A percentile compares a stretch with the other conserved stretches of the same genome.
Evolutionary conservation across 2,113 vertebrate genomes (phyloP).

Genomic region (Fulica atra): DNA sequence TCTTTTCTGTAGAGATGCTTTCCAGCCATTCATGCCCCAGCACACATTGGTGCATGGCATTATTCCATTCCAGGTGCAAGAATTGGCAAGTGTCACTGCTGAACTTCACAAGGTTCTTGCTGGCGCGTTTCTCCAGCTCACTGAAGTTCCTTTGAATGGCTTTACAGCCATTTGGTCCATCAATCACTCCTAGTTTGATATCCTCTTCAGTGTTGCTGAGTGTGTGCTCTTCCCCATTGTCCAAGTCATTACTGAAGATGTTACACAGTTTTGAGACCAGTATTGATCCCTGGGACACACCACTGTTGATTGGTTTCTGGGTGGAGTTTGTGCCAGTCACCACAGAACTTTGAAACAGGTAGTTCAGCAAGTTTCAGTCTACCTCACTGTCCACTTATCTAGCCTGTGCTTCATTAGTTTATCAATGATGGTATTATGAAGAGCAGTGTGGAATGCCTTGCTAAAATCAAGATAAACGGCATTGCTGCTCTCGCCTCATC

Average conservation of each 20-base stretch:
- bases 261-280: neutral
- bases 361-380: neutral
- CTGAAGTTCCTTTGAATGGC: neutral
- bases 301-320: neutral
- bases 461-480: neutral
- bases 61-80: neutral
- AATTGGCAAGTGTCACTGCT: neutral
- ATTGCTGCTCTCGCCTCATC: neutral
- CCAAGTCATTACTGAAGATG: neutral
- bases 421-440: neutral
- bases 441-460: neutral
- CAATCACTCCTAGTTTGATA: neutral
- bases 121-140: neutral
- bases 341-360: neutral
- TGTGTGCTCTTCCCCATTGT: neutral
- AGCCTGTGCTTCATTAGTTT: neutral
- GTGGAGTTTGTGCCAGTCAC: neutral
- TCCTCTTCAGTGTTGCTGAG: neutral
- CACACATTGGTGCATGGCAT: neutral
- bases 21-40: neutral
- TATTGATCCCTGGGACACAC: neutral
- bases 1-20: neutral
- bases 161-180: neutral
- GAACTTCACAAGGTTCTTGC: neutral
- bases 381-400: neutral